Percentiles rank a stretch among this genome's conserved stretches.
These are phyloP conservation scores for Aspidapion aeneum DNA, from an alignment of 2,888 invertebrate genomes.

Conservation along the genomic window DNA sequence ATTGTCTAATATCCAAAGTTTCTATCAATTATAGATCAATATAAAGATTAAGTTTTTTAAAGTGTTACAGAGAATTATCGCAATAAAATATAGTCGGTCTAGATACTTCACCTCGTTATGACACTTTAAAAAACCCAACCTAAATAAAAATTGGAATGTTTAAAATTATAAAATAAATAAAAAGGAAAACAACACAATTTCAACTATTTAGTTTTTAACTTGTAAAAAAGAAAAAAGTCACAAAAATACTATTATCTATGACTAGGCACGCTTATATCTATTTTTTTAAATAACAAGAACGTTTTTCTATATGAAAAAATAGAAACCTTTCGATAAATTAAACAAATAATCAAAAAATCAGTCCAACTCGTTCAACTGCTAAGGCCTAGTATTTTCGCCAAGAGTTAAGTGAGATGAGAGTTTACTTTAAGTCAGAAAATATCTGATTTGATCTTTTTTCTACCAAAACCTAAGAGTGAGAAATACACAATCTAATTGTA, in stretches of 20 bases:
- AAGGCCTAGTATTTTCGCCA: background rate
- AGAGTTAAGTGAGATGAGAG: no score
- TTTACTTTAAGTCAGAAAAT: no score
- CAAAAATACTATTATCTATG: constrained; percentile 40
- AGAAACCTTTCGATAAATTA: constrained; percentile 51
- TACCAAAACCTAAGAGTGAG: no score
- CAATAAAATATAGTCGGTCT: no score
- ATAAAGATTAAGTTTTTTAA: background rate
- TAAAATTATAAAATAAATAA: background rate
- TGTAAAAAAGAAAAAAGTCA: background rate
- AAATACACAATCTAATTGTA: no score
- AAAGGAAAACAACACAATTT: background rate
- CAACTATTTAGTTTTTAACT: background rate
- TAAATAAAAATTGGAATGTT: no score
- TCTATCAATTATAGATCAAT: background rate
- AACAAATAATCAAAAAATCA: constrained; percentile 46
- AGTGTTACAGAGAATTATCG: no score
- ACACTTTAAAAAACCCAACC: no score
- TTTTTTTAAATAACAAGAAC: constrained; percentile 54
- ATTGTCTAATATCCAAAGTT: background rate
- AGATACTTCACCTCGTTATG: no score
- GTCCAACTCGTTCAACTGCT: background rate
- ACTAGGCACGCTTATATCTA: constrained; percentile 59
- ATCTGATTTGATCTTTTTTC: no score
- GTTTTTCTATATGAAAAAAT: constrained; percentile 50